These are phyloP conservation scores for Tenebrosternarchus preto DNA, from an alignment of 2,113 vertebrate species.

Conservation along the genomic window DNA sequence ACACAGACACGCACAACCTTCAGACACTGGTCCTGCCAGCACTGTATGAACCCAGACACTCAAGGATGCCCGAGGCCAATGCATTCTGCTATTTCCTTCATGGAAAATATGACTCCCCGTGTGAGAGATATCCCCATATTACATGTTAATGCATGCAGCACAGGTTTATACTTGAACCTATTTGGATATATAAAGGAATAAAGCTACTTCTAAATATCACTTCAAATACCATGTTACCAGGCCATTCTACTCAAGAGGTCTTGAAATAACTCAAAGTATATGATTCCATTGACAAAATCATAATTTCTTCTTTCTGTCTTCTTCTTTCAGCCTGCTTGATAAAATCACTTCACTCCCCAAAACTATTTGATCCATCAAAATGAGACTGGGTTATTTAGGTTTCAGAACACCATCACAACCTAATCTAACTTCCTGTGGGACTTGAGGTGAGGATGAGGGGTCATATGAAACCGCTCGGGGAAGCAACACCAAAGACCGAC, in stretches of 20 bases:
- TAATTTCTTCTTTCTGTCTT: constrained; percentile 2
- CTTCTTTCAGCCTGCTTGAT: constrained; percentile 38
- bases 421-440: constrained; percentile 77
- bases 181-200: not conserved
- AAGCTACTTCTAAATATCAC: not conserved
- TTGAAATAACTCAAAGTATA: not conserved
- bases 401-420: constrained; percentile 71
- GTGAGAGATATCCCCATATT: constrained; percentile 73
- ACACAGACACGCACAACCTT: constrained; percentile 43
- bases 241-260: constrained; percentile 12
- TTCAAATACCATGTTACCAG: not conserved
- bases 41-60: constrained; percentile 74
- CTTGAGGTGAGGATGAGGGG: constrained; percentile 61
- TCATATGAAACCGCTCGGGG: no score
- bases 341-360: constrained; percentile 34
- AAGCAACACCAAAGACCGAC: no score
- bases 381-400: constrained; percentile 64
- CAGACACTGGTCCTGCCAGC: constrained; percentile 62
- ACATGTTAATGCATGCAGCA: constrained; percentile 72
- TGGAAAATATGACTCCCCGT: constrained; percentile 77
- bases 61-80: constrained; percentile 74
- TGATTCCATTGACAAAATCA: constrained; percentile 21
- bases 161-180: not conserved
- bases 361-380: constrained; percentile 45
- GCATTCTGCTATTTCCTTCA: constrained; percentile 67